These are phyloP conservation scores for Corapipo altera DNA, from an alignment of 2,113 vertebrate genomes.

Conservation along the genomic window DNA sequence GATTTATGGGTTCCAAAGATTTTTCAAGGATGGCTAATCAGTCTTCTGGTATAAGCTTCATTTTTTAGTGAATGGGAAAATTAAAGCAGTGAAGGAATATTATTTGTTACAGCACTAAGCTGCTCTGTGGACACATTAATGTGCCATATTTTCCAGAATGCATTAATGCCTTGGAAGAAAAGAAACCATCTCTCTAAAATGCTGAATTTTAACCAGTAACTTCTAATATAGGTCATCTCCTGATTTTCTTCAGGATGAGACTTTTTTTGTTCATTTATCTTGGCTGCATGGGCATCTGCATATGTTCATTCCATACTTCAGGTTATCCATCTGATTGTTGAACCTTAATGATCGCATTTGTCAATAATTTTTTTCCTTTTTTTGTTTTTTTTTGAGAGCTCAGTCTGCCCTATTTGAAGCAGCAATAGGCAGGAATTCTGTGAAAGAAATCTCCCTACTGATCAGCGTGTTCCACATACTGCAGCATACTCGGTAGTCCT, in stretches of 20 bases:
- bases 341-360: neutral
- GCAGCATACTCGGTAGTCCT: accelerated
- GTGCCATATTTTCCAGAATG: neutral
- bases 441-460: neutral
- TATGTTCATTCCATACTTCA: neutral
- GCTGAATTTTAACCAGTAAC: neutral
- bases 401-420: neutral
- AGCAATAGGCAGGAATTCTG: neutral
- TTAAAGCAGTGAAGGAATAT: neutral
- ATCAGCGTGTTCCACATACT: accelerated
- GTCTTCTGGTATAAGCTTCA: neutral
- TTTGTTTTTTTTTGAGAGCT: neutral
- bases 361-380: neutral
- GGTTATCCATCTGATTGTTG: neutral
- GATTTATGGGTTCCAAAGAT: neutral
- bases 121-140: neutral
- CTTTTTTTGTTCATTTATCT: neutral
- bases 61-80: neutral
- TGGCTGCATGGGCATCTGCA: neutral
- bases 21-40: neutral
- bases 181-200: neutral
- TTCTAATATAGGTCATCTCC: neutral
- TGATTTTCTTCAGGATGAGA: neutral
- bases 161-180: neutral
- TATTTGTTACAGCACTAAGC: neutral